Evolutionary conservation across 2,888 invertebrate species (phyloP).

Genomic region (Acrobasis repandana): DNA sequence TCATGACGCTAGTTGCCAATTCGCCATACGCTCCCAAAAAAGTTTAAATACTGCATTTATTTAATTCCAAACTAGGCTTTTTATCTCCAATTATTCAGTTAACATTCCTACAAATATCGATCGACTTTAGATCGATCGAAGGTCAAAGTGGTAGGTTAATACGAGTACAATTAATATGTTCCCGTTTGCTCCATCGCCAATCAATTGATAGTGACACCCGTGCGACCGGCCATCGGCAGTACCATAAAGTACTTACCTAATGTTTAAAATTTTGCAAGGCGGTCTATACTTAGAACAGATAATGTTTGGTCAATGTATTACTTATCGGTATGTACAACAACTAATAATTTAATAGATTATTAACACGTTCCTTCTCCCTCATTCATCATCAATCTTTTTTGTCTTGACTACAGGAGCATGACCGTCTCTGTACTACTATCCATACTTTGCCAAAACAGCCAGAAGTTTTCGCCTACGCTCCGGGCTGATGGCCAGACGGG

Average conservation of each 20-base stretch:
- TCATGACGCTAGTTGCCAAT: too few species aligned
- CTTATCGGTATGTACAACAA: too few species aligned
- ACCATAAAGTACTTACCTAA: not conserved
- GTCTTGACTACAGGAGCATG: too few species aligned
- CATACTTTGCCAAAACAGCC: too few species aligned
- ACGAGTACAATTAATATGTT: not conserved
- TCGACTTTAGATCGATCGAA: not conserved
- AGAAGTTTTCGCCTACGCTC: too few species aligned
- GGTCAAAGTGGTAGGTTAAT: not conserved
- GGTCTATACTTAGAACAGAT: not conserved
- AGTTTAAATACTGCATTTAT: not conserved
- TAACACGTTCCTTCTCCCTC: too few species aligned
- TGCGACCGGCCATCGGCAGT: not conserved
- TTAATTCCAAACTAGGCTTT: conserved; percentile 1
- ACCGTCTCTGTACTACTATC: too few species aligned
- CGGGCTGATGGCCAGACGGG: too few species aligned
- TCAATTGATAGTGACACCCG: conserved; percentile 4
- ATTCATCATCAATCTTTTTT: too few species aligned
- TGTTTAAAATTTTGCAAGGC: not conserved
- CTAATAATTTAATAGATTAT: too few species aligned
- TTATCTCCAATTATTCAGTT: conserved; percentile 9
- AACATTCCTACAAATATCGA: conserved; percentile 5
- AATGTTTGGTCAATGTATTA: too few species aligned
- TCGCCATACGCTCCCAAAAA: not conserved
- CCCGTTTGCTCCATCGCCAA: not conserved